Evolutionary conservation across 2,797 vertebrate species (phyloP).

Genomic region (Aselliscus stoliczkanus): DNA sequence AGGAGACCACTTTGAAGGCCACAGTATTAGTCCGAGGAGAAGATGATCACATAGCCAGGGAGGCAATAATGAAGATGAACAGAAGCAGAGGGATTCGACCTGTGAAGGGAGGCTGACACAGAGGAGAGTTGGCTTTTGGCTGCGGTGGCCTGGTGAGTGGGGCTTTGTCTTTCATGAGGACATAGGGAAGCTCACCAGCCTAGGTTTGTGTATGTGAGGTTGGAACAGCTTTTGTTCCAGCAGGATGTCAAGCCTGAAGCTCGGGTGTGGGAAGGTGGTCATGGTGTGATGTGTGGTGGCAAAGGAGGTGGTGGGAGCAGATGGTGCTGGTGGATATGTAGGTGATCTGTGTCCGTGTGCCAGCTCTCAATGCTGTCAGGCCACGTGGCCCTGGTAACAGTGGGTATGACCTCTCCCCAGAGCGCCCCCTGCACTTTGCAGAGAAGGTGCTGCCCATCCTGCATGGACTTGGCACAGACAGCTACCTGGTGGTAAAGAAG

Average conservation of each 20-base stretch:
- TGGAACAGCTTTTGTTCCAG: not conserved
- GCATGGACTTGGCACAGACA: constrained; percentile 88
- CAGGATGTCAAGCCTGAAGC: not conserved
- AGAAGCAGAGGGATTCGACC: not conserved
- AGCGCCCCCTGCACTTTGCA: constrained; percentile 91
- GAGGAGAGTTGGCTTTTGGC: not conserved
- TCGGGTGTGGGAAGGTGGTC: not conserved
- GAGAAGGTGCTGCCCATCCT: constrained; percentile 93
- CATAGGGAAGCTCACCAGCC: not conserved
- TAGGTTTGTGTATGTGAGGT: not conserved
- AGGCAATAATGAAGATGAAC: not conserved
- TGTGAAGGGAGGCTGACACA: not conserved
- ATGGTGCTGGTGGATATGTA: accelerated
- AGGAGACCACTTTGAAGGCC: not conserved
- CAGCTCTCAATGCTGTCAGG: not conserved
- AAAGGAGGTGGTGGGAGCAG: not conserved
- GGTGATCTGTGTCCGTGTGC: not conserved
- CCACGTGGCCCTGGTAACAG: not conserved
- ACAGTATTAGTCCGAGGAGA: not conserved
- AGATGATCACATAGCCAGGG: not conserved
- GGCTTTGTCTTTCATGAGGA: not conserved
- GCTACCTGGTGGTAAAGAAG: constrained; percentile 92
- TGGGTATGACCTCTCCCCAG: constrained; percentile 75
- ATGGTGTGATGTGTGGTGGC: accelerated
- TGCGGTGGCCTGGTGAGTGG: not conserved